These are phyloP conservation scores for Tychaedon coryphoeus DNA, from an alignment of 2,113 vertebrate genomes.

Conservation along the genomic window DNA sequence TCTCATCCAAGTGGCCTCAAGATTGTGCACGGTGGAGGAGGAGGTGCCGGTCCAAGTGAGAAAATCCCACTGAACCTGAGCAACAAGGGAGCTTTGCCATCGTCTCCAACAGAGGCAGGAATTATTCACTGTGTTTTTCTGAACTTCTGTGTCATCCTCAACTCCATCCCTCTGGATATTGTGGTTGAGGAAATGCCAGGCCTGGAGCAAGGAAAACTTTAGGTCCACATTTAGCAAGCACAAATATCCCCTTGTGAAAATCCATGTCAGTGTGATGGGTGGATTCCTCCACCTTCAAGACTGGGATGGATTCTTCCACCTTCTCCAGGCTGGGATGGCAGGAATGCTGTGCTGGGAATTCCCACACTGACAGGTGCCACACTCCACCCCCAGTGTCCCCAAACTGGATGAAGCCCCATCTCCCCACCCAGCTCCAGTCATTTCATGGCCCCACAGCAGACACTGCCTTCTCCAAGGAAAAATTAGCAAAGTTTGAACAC, in stretches of 20 bases:
- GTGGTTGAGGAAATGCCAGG: background rate
- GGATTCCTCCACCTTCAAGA: background rate
- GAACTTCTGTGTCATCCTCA: background rate
- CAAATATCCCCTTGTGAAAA: background rate
- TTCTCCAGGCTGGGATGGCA: background rate
- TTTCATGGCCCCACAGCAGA: background rate
- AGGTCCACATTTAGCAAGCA: background rate
- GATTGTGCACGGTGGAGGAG: fast-evolving
- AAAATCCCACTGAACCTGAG: background rate
- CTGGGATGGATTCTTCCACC: background rate
- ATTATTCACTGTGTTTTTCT: background rate
- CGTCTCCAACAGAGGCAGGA: background rate
- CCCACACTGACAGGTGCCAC: background rate
- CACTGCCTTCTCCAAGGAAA: background rate
- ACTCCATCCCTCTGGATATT: background rate
- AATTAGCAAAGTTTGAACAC: fast-evolving
- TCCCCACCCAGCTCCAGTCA: background rate
- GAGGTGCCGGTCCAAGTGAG: background rate
- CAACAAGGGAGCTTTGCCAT: background rate
- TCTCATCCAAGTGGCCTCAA: background rate
- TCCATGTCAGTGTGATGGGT: fast-evolving
- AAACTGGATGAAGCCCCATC: background rate
- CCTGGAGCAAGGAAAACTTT: background rate
- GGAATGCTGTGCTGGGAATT: background rate
- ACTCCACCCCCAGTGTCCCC: background rate